Conservation (phyloP, 92 coral and sea anemone species). For the Paramuricea clavata region DNA sequence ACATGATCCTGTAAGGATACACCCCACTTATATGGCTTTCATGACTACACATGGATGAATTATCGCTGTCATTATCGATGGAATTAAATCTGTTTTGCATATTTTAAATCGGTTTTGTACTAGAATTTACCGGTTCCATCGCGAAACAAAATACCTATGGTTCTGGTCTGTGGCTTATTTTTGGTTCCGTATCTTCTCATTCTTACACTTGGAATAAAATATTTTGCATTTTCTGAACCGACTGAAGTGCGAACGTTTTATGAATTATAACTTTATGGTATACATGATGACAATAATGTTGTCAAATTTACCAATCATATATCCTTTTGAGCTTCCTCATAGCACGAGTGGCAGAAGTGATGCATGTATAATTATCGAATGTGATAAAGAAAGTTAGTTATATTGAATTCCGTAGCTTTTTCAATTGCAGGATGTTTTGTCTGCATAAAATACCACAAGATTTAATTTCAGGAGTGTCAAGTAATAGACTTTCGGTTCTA, state of each 20-base stretch:
- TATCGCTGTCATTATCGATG: neutral
- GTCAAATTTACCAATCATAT: neutral
- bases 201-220: neutral
- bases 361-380: neutral
- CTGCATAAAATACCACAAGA: too few species aligned
- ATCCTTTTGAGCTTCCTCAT: neutral
- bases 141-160: neutral
- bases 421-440: too few species aligned
- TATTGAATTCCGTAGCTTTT: too few species aligned
- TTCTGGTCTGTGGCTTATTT: conserved; percentile 3
- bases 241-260: neutral
- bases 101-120: neutral
- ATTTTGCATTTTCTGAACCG: neutral
- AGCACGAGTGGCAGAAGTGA: neutral
- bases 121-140: neutral
- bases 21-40: neutral
- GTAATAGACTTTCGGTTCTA: neutral
- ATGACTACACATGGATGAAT: neutral
- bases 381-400: neutral
- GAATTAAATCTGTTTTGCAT: neutral
- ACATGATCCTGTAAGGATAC: neutral
- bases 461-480: neutral
- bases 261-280: too few species aligned
- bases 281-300: neutral
- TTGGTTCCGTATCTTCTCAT: neutral